Evolutionary conservation across 2,797 vertebrate species (phyloP).

Genomic region (Hipposideros larvatus): DNA sequence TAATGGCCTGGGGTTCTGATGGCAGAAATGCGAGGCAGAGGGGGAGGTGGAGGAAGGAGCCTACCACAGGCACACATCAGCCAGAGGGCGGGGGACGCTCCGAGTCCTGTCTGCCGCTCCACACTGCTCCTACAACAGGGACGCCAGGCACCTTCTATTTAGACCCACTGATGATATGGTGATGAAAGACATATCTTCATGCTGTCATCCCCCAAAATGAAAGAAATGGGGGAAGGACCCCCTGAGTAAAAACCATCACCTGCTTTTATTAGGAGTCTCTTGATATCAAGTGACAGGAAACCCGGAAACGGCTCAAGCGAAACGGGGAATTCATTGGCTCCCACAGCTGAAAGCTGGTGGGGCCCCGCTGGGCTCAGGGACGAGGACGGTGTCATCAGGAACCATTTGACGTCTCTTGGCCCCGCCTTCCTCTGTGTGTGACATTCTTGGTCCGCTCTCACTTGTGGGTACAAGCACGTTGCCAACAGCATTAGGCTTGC

Average conservation of each 20-base stretch:
- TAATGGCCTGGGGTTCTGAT: background rate
- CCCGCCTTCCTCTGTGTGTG: too few relatives aligned
- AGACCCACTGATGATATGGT: background rate
- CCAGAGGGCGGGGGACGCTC: fast-evolving
- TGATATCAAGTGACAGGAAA: background rate
- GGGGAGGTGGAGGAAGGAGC: background rate
- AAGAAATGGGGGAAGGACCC: background rate
- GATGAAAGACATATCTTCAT: background rate
- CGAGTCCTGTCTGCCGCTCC: background rate
- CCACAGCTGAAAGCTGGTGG: background rate
- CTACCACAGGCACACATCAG: background rate
- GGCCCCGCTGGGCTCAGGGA: background rate
- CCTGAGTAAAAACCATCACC: background rate
- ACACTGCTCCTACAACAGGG: too few relatives aligned
- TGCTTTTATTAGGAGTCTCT: background rate
- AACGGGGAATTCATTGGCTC: background rate
- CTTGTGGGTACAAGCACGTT: background rate
- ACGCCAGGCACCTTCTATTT: background rate
- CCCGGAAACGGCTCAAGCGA: background rate
- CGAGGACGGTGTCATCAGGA: background rate
- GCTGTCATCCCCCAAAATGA: background rate
- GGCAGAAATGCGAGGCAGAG: background rate
- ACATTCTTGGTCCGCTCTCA: background rate
- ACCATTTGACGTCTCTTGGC: background rate
- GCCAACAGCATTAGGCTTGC: background rate